These are phyloP conservation scores for Nasua narica DNA, from an alignment of 2,797 vertebrate species.

Conservation along the genomic window DNA sequence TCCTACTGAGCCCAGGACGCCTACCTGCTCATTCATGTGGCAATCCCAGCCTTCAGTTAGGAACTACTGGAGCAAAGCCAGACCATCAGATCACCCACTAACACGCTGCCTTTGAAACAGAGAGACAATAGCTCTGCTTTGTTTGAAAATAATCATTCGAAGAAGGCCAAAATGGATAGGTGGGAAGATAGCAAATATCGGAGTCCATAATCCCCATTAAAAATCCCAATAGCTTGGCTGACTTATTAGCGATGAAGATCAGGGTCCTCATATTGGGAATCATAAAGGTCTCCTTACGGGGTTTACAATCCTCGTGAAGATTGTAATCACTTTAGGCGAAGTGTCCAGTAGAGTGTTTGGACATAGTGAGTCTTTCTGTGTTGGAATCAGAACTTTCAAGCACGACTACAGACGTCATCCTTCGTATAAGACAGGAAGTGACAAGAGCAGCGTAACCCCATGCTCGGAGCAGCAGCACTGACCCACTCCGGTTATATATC, in stretches of 20 bases:
- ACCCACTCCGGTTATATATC: background rate
- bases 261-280: background rate
- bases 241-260: background rate
- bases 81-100: background rate
- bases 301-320: background rate
- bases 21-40: background rate
- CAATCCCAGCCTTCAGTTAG: background rate
- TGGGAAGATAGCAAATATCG: background rate
- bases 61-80: background rate
- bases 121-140: background rate
- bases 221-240: background rate
- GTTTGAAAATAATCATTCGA: slow-evolving; percentile 19
- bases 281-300: background rate
- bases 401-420: background rate
- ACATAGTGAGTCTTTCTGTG: background rate
- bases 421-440: background rate
- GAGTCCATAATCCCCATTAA: background rate
- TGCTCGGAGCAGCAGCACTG: background rate
- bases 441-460: rapidly evolving
- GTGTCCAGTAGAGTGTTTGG: too few species aligned
- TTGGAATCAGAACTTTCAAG: background rate
- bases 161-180: background rate
- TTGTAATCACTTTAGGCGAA: background rate
- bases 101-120: background rate
- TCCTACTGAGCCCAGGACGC: background rate